A percentile compares a stretch with the other conserved stretches of the same genome.
Evolutionary conservation across 2,888 invertebrate species (phyloP).

Genomic region (Odontocerum albicorne): DNA sequence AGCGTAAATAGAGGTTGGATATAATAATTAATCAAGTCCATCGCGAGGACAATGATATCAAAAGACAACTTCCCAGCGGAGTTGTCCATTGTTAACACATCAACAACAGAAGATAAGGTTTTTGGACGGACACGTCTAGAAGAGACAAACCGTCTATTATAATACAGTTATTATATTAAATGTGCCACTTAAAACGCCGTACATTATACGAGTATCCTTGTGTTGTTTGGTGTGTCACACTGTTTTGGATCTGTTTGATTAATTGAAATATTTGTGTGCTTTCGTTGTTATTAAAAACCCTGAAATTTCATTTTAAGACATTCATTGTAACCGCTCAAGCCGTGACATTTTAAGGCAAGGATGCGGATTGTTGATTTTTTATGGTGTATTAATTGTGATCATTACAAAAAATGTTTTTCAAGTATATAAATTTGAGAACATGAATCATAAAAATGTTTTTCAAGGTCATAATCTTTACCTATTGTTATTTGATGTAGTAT

Average conservation of each 20-base stretch:
- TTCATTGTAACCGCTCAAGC: too few relatives aligned
- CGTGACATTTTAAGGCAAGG: too few relatives aligned
- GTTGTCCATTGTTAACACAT: constrained; percentile 31
- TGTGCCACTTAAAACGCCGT: constrained; percentile 15
- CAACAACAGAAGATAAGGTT: constrained; percentile 31
- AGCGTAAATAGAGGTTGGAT: constrained; percentile 28
- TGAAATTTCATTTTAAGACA: too few relatives aligned
- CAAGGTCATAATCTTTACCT: too few relatives aligned
- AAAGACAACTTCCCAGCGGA: constrained; percentile 33
- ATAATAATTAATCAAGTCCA: constrained; percentile 34
- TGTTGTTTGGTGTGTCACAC: neutral
- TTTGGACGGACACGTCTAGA: constrained; percentile 30
- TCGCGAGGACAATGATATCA: constrained; percentile 34
- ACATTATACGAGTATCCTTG: neutral
- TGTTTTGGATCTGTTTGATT: neutral
- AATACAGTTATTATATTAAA: constrained; percentile 14
- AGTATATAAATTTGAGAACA: too few relatives aligned
- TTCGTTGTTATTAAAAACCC: too few relatives aligned
- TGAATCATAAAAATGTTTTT: too few relatives aligned
- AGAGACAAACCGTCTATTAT: constrained; percentile 30
- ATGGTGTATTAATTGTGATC: too few relatives aligned
- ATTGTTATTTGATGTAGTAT: too few relatives aligned
- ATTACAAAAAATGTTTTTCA: too few relatives aligned
- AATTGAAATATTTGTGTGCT: neutral
- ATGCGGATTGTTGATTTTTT: too few relatives aligned